Base-by-base conservation (phyloP, 1,140 invertebrate species). In the Drosophila ambigua region DNA sequence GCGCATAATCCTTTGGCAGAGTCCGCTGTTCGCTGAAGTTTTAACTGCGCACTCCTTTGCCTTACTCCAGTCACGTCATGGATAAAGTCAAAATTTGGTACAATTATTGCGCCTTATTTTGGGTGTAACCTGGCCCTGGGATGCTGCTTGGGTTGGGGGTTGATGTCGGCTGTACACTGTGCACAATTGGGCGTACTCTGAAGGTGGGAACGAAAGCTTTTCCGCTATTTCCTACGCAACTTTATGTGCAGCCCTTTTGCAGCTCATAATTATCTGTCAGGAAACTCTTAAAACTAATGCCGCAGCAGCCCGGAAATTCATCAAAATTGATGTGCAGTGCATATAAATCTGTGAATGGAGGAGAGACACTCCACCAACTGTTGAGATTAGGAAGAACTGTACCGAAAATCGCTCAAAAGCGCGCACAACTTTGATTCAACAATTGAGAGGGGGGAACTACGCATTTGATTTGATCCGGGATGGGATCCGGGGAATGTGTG, bases 21-120 rank as follows among this genome's bases (percentile, higher is more conserved):
- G 73, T 71, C 41, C 53, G 46, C 45, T 49, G 26, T 35, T 41
- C 49, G 23, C 20, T 1, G 23, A 65, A 58, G 53, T 72, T 58
- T 44, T 50, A 61, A 87, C 52, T 87, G 59, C 82, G 83, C 48
- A 78, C 65, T 87, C 66, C 52, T 54, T 51, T 66, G 45, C 49
- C 24, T 20, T 5, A 20, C 41, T 52, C 48, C 39, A 43, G 15
- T 66, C 58, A 4, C 53, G 57, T 50, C 24, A 26, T 50, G 16
- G 41, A 49, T 57, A 72, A 87, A 78, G 69, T 72, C 61, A 52
- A 78, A 78, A 63, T 75, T 75, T 72, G 74, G 78, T 65, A 85
- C 82, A 85, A 66, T 87, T 87, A 79, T 87, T 82, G 82, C 77
- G 65, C 60, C 74, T 74, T 87, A 62, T 76, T 46, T 48, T 57